A percentile compares a stretch with the other conserved stretches of the same genome.
phyloP scores from a whole-genome alignment of 2,888 invertebrate species.

The Thecophora atra region DNA sequence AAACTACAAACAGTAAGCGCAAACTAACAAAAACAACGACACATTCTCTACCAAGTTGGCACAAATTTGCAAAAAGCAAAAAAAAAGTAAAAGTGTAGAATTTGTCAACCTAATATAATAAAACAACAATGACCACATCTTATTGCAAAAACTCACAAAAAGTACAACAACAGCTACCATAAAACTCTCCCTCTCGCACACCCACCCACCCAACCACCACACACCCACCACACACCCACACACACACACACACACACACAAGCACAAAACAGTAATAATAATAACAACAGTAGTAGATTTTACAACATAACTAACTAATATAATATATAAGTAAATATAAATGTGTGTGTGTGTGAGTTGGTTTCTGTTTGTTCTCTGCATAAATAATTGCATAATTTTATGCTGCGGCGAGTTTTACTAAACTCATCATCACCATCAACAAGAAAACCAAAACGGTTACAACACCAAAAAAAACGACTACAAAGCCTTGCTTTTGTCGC shows the following conservation, averaged over 20 bases:
- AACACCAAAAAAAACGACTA: too few relatives aligned
- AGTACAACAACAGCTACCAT: too few relatives aligned
- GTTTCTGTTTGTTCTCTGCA: slow-evolving; percentile 6
- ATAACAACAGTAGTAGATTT: neutral
- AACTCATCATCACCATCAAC: neutral
- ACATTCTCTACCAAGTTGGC: neutral
- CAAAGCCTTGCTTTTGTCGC: too few relatives aligned
- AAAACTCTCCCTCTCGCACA: neutral
- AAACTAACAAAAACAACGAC: neutral
- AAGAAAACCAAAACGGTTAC: too few relatives aligned
- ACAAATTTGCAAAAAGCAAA: neutral
- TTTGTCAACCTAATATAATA: neutral
- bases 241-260: neutral
- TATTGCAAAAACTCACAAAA: too few relatives aligned
- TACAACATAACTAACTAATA: neutral
- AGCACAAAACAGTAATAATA: neutral
- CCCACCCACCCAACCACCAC: neutral
- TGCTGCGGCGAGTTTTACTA: neutral
- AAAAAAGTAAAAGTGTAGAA: too few relatives aligned
- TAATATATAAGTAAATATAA: too few relatives aligned
- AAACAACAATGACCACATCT: neutral
- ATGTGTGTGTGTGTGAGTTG: neutral
- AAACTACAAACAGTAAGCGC: neutral
- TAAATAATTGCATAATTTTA: slow-evolving; percentile 18
- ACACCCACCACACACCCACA: too few relatives aligned